phyloP scores from a whole-genome alignment of 2,797 vertebrate genomes.

The Paratrypauchen microcephalus region DNA sequence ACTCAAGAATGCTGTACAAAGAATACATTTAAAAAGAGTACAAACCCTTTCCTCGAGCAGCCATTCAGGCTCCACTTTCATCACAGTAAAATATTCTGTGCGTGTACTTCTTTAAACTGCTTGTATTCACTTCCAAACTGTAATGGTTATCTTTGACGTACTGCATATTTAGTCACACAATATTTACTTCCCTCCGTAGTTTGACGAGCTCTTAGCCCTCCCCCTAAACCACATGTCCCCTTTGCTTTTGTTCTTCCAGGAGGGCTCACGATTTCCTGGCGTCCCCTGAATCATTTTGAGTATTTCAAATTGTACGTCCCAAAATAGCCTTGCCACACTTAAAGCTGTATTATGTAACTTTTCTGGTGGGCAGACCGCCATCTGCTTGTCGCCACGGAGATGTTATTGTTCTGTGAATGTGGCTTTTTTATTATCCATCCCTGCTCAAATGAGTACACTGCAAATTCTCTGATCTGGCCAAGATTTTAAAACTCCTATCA shows the following conservation, averaged over 20 bases:
- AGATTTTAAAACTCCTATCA: no score
- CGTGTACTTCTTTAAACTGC: not conserved
- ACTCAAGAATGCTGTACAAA: no score
- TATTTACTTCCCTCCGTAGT: not conserved
- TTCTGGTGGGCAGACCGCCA: no score
- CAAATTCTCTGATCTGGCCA: no score
- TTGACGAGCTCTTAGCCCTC: slow-evolving; percentile 2
- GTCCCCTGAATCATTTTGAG: slow-evolving; percentile 24
- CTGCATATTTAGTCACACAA: not conserved
- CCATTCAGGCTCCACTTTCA: not conserved
- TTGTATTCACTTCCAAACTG: slow-evolving; percentile 6
- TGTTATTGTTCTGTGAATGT: no score
- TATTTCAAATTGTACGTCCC: no score
- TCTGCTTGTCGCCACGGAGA: no score
- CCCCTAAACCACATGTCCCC: not conserved
- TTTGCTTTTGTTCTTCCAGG: slow-evolving; percentile 59
- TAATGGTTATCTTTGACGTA: not conserved
- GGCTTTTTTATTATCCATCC: no score
- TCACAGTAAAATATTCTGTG: not conserved
- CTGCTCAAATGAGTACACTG: no score
- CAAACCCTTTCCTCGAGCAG: not conserved
- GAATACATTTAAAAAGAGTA: no score
- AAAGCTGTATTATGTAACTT: no score
- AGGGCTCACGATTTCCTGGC: slow-evolving; percentile 91
- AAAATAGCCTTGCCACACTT: no score